phyloP scores from a whole-genome alignment of 2,888 invertebrate genomes.

The Phortica okadai region DNA sequence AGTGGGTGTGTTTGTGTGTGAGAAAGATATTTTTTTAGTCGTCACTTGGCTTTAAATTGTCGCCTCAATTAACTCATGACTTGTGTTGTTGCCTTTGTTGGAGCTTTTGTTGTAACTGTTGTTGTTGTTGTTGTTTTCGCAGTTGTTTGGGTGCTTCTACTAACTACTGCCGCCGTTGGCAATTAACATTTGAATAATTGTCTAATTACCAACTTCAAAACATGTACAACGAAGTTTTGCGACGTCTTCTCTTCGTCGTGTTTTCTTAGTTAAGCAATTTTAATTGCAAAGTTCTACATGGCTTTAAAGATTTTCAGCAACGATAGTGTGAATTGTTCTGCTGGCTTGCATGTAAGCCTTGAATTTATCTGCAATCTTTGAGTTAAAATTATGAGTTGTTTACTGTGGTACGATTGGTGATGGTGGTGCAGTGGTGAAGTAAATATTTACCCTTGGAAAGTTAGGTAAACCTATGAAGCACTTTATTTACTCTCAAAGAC shows the following conservation, averaged over 20 bases:
- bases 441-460: background rate
- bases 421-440: background rate
- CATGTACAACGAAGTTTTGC: background rate
- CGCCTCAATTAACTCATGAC: slow-evolving; percentile 17
- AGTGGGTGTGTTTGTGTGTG: background rate
- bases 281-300: background rate
- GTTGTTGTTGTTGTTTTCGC: background rate
- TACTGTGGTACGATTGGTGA: background rate
- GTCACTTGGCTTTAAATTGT: slow-evolving; percentile 19
- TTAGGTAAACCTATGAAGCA: no score
- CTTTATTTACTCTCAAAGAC: no score
- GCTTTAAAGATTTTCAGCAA: background rate
- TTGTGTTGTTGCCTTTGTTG: background rate
- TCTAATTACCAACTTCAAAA: slow-evolving; percentile 2
- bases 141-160: background rate
- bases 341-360: background rate
- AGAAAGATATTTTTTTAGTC: background rate
- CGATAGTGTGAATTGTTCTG: background rate
- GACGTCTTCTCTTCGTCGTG: background rate
- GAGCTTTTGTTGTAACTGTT: background rate
- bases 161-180: background rate
- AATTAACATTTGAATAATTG: slow-evolving; percentile 22
- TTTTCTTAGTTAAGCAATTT: slow-evolving; percentile 8
- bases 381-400: background rate
- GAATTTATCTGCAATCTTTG: background rate